These are phyloP conservation scores for Hoplodrina blanda DNA, from an alignment of 2,888 invertebrate genomes.

Conservation along the genomic window DNA sequence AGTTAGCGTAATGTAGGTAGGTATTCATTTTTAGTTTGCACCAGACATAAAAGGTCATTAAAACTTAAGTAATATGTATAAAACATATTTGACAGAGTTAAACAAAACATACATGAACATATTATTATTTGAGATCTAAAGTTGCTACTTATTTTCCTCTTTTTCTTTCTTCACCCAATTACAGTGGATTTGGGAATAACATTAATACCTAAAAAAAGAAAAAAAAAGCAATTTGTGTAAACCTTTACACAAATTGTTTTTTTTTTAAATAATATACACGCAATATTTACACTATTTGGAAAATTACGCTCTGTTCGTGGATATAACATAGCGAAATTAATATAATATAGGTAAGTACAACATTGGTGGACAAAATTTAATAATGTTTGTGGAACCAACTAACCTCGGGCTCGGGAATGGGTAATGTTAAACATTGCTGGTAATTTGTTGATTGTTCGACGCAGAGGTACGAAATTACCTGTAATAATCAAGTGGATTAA, in stretches of 20 bases:
- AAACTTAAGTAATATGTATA: too few relatives aligned
- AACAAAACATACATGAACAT: too few relatives aligned
- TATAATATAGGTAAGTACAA: constrained; percentile 58
- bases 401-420: constrained; percentile 51
- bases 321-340: constrained; percentile 28
- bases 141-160: neutral
- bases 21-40: too few relatives aligned
- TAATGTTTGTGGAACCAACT: constrained; percentile 66
- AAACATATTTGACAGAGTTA: too few relatives aligned
- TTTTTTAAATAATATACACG: constrained; percentile 5
- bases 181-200: neutral
- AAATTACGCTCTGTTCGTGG: constrained; percentile 1
- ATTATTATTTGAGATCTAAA: too few relatives aligned
- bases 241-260: constrained; percentile 5
- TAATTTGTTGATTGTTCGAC: constrained; percentile 70
- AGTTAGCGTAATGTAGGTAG: neutral
- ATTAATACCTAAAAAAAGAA: neutral
- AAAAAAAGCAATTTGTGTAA: too few relatives aligned
- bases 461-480: constrained; percentile 59
- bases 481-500: constrained; percentile 39
- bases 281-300: constrained; percentile 21
- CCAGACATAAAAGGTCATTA: too few relatives aligned
- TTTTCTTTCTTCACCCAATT: neutral
- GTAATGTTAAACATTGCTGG: constrained; percentile 67
- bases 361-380: constrained; percentile 64